These are phyloP conservation scores for Ferdinandea cuprea DNA, from an alignment of 2,888 invertebrate species.

Conservation along the genomic window DNA sequence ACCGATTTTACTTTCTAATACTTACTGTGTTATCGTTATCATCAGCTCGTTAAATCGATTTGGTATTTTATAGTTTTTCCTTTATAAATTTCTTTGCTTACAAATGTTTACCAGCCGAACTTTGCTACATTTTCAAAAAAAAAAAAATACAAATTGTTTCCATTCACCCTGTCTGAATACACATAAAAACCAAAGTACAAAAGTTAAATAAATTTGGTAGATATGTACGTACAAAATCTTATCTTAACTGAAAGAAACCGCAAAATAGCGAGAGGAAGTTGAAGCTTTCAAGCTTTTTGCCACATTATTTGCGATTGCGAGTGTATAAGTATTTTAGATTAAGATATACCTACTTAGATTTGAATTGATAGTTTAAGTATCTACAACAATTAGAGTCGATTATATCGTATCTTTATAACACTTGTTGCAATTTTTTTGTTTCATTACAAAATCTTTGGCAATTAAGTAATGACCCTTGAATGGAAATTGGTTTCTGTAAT, in stretches of 20 bases:
- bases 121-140: too few species aligned
- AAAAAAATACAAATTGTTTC: too few species aligned
- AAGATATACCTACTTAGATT: conserved; percentile 28
- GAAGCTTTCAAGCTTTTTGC: conserved; percentile 21
- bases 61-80: too few species aligned
- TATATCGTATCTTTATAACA: conserved; percentile 40
- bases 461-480: conserved; percentile 55
- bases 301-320: background rate
- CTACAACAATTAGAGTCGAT: conserved; percentile 48
- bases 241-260: background rate
- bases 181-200: background rate
- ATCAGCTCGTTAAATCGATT: too few species aligned
- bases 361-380: conserved; percentile 44
- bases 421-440: background rate
- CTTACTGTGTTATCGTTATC: too few species aligned
- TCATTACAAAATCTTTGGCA: conserved; percentile 52
- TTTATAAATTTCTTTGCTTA: too few species aligned
- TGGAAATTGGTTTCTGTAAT: conserved; percentile 22
- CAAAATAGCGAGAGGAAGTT: background rate
- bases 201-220: background rate
- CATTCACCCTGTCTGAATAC: conserved; percentile 6
- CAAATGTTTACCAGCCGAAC: too few species aligned
- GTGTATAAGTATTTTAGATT: conserved; percentile 15
- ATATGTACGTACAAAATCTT: background rate
- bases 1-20: too few species aligned